Percentiles rank a stretch among this genome's conserved stretches.
phyloP scores from a whole-genome alignment of 2,888 invertebrate genomes.

The Isotomurus palustris region DNA sequence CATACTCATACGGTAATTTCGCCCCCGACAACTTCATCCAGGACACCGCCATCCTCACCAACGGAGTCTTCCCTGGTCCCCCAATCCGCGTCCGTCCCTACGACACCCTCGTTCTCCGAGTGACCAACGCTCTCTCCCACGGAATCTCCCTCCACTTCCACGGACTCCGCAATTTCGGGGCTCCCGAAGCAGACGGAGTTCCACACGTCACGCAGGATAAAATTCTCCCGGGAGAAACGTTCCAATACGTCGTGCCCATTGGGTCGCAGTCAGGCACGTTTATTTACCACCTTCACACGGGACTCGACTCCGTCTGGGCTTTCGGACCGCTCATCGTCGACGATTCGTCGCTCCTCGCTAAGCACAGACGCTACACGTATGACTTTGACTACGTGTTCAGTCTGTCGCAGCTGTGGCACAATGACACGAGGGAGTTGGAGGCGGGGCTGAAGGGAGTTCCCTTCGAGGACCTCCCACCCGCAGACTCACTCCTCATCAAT shows the following conservation, averaged over 20 bases:
- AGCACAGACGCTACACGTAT: background rate
- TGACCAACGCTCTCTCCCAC: conserved; percentile 1
- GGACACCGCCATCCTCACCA: background rate
- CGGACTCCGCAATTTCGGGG: conserved; percentile 26
- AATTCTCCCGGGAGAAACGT: conserved; percentile 29
- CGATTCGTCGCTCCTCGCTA: background rate
- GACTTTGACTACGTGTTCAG: background rate
- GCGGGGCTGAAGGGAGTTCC: background rate
- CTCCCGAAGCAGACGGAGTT: conserved; percentile 29
- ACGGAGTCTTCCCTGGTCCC: conserved; percentile 12
- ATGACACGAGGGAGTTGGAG: background rate
- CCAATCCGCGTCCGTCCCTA: conserved; percentile 4
- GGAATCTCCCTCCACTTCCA: conserved; percentile 34
- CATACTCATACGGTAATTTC: background rate
- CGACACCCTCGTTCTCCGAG: conserved; percentile 1
- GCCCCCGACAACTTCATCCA: background rate
- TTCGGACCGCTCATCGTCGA: conserved; percentile 28
- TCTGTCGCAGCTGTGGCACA: conserved; percentile 6
- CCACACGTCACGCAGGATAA: conserved; percentile 30
- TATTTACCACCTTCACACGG: conserved; percentile 32
- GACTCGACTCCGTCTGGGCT: conserved; percentile 26
- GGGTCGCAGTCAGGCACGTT: conserved; percentile 33
- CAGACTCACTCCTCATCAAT: conserved; percentile 13
- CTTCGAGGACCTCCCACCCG: conserved; percentile 9
- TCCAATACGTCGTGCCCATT: conserved; percentile 22